Base-by-base conservation (phyloP, 2,113 vertebrate species). In the Poecilia latipinna region DNA sequence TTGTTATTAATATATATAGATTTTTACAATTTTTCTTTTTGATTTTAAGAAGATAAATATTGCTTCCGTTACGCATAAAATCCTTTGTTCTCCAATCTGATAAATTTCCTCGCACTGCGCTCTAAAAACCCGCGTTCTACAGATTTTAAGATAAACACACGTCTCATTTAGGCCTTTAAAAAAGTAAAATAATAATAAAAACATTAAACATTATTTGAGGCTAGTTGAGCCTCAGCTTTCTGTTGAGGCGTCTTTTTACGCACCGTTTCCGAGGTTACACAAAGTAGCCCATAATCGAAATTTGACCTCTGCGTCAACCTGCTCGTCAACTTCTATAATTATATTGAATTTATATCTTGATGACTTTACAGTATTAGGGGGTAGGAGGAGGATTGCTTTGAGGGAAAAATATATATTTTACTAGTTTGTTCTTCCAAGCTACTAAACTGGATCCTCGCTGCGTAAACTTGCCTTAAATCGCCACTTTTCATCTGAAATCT, bases 291-390 rank as follows among this genome's bases (percentile, higher is more conserved):
- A 48, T 48, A 77, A 86, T 91, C 77, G 70, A 86, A 88, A 84
- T 42, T 19, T 83, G 84, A 90, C 86, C 77, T 72, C 57, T 26
- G 39, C 39, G 37, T 77, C 81, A 81, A 86, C 66, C 32, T 76
- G 39, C 35, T 51, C 28, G 70, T 84, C 70, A 68, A 83, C 71
- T 67, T 89, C 26, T 82, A 70, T 74, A 84, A 87, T 86, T 82
- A 74, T 26, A 31, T 64, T 17, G 33, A 78, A 82, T 77, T 70
- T 75, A 7, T 65, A 44, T 74, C 54, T 62, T 13, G 76, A 74
- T 65, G 57, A 48, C 70, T 8, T 31, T 31, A 19, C 7, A 24
- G 15, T 15, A 63, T 44, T 29, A 17, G 3, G 8, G 5, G 2
- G 7, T 8, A 1, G 48, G 19, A 19, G 19, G 48, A 22, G 7